Evolutionary conservation across 2,888 invertebrate species (phyloP).

Genomic region (Polymixis flavicincta): DNA sequence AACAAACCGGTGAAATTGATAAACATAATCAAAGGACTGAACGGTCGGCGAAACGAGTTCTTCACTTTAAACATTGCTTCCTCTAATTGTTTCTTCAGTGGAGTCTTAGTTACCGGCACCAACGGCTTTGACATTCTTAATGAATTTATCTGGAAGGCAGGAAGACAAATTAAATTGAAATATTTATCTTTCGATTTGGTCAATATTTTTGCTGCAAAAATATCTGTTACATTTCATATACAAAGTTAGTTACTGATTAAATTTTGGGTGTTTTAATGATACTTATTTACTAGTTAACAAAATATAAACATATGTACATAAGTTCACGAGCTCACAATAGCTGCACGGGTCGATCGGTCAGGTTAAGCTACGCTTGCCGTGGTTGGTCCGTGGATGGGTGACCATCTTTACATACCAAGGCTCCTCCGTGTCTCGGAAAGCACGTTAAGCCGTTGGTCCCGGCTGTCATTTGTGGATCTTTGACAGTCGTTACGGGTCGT

Average conservation of each 20-base stretch:
- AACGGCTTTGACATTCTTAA: slow-evolving; percentile 52
- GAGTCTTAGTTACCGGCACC: slow-evolving; percentile 48
- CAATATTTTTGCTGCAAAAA: slow-evolving; percentile 6
- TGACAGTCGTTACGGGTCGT: no score
- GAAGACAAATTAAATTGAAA: slow-evolving; percentile 39
- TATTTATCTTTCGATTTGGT: slow-evolving; percentile 36
- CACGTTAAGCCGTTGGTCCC: no score
- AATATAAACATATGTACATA: background rate
- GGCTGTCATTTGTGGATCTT: no score
- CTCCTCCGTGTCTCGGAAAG: no score
- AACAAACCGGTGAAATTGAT: slow-evolving; percentile 30
- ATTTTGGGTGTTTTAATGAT: background rate
- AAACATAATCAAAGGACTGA: slow-evolving; percentile 45
- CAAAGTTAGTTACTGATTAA: background rate
- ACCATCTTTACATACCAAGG: no score
- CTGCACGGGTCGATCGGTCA: no score
- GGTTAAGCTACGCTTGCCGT: no score
- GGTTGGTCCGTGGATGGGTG: no score
- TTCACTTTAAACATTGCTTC: slow-evolving; percentile 44
- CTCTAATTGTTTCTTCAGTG: slow-evolving; percentile 51
- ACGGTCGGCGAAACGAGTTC: slow-evolving; percentile 38
- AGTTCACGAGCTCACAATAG: no score
- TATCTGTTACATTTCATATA: background rate
- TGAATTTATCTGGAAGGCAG: slow-evolving; percentile 42
- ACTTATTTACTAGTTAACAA: background rate